These are phyloP conservation scores for Acanthisitta chloris DNA, from an alignment of 2,113 vertebrate species.

Conservation along the genomic window DNA sequence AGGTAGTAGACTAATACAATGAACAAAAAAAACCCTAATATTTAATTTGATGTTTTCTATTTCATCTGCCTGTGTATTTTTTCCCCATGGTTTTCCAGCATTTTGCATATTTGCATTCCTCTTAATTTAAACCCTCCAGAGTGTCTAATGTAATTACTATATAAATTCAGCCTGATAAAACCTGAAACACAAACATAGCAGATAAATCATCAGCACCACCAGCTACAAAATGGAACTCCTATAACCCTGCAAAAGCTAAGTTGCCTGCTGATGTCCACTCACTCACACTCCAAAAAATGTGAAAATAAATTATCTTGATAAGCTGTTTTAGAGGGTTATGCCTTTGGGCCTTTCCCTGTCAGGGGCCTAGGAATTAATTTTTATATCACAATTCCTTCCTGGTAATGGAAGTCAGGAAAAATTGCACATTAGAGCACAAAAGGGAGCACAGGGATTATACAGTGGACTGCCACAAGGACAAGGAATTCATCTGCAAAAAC, in stretches of 20 bases:
- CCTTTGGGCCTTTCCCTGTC: neutral
- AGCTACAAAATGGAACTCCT: neutral
- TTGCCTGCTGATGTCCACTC: neutral
- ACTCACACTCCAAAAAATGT: neutral
- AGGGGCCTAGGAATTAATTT: neutral
- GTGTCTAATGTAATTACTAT: neutral
- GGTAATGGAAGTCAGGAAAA: constrained; percentile 3
- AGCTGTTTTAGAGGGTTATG: neutral
- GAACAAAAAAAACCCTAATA: neutral
- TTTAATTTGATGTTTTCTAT: neutral
- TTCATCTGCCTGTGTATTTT: neutral
- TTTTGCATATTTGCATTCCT: neutral
- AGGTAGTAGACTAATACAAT: neutral
- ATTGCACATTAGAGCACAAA: neutral
- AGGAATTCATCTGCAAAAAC: neutral
- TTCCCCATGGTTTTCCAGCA: neutral
- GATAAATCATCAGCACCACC: neutral
- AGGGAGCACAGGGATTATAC: neutral
- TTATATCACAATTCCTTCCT: neutral
- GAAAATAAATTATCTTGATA: neutral
- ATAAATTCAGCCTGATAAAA: neutral
- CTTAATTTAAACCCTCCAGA: neutral
- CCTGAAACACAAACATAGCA: neutral
- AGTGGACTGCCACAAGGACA: neutral
- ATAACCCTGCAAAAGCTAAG: neutral